Conservation (phyloP, 2,113 vertebrate genomes). For the Vidua macroura region DNA sequence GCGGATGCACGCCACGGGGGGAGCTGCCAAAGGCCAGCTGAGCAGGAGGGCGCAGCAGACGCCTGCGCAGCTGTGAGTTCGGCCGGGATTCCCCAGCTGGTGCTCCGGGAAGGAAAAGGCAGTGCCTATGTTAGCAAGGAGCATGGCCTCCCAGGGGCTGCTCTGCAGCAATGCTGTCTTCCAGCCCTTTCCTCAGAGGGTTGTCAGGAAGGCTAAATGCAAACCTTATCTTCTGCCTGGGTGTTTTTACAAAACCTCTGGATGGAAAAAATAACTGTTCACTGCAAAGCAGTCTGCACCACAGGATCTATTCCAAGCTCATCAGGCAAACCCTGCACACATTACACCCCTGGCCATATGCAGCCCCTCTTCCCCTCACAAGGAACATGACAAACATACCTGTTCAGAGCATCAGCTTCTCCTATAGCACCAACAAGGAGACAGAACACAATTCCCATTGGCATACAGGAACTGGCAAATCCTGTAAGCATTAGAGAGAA, state of each 20-base stretch:
- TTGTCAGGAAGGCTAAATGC: neutral
- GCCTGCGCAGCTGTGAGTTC: accelerated
- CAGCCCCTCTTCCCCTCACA: neutral
- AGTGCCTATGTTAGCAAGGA: neutral
- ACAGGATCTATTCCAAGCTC: neutral
- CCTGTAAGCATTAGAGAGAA: neutral
- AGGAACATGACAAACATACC: neutral
- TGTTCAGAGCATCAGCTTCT: neutral
- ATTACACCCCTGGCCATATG: too few relatives aligned
- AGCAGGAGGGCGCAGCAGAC: neutral
- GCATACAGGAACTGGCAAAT: neutral
- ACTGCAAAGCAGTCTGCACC: neutral
- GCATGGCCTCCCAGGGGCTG: neutral
- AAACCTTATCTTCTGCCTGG: neutral
- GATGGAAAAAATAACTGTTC: neutral
- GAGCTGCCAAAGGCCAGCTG: neutral
- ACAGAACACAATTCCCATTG: neutral
- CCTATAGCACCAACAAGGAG: neutral
- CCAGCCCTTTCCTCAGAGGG: neutral
- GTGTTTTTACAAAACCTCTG: neutral
- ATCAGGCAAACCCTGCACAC: neutral
- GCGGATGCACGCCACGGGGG: accelerated
- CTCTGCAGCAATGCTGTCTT: neutral
- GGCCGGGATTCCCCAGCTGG: neutral
- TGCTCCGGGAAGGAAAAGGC: neutral